These are phyloP conservation scores for Papilio machaon DNA, from an alignment of 1,140 invertebrate genomes.

Conservation along the genomic window DNA sequence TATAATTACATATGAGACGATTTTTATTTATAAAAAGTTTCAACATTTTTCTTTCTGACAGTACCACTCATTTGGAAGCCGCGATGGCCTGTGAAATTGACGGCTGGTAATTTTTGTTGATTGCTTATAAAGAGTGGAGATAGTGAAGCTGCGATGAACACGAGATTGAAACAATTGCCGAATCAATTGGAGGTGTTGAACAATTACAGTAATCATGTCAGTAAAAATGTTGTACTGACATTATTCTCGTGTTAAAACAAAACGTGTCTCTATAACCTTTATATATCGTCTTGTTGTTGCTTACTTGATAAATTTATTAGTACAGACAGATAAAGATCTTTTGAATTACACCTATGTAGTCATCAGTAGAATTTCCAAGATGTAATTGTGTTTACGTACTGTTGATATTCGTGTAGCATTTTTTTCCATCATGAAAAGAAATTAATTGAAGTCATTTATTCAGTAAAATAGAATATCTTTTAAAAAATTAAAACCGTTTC, in stretches of 20 bases:
- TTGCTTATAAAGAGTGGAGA: constrained; percentile 35
- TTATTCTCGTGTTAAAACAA: background rate
- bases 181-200: constrained; percentile 27
- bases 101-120: constrained; percentile 37
- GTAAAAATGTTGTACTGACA: background rate
- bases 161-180: constrained; percentile 37
- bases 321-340: too few relatives aligned
- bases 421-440: too few relatives aligned
- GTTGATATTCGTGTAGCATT: too few relatives aligned
- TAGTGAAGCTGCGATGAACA: constrained; percentile 27
- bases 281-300: too few relatives aligned
- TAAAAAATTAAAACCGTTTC: too few relatives aligned
- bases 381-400: too few relatives aligned
- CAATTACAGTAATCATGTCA: constrained; percentile 11
- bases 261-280: background rate
- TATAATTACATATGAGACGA: too few relatives aligned
- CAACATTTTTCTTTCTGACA: background rate
- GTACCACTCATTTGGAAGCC: constrained; percentile 1
- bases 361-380: too few relatives aligned
- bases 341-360: too few relatives aligned
- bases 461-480: too few relatives aligned
- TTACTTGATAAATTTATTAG: too few relatives aligned
- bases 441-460: too few relatives aligned
- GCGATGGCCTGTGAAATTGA: constrained; percentile 36
- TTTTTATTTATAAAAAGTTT: background rate